A percentile compares a stretch with the other conserved stretches of the same genome.
Evolutionary conservation across 2,113 vertebrate species (phyloP).

Genomic region (Oenanthe oenanthe): DNA sequence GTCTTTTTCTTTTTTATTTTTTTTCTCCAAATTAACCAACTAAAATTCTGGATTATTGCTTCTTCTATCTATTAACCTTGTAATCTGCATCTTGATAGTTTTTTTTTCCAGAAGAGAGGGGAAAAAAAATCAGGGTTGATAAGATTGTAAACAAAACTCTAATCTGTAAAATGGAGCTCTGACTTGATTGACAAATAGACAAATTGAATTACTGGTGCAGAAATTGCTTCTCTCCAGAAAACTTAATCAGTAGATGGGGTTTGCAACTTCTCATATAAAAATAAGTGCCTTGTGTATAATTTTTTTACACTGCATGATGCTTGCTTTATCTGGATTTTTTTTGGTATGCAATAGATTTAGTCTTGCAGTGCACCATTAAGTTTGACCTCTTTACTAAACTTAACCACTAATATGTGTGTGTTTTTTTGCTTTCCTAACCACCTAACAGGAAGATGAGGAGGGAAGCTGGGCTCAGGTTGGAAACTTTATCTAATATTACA

Average conservation of each 20-base stretch:
- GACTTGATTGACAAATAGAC: neutral
- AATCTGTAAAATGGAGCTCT: neutral
- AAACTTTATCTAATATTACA: conserved; percentile 73
- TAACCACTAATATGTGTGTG: conserved; percentile 73
- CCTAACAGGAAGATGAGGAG: conserved; percentile 98
- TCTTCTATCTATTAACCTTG: conserved; percentile 18
- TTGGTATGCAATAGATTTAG: neutral
- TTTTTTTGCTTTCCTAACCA: conserved; percentile 90
- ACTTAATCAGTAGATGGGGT: neutral
- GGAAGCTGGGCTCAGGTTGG: conserved; percentile 99
- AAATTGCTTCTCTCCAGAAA: conserved; percentile 1
- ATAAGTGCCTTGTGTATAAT: neutral
- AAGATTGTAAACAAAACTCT: neutral
- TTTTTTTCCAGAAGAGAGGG: neutral
- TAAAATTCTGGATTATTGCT: neutral
- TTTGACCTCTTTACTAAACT: conserved; percentile 24
- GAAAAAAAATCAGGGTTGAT: neutral
- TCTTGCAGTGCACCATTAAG: neutral
- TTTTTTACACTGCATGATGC: conserved; percentile 59
- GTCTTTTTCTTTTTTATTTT: neutral
- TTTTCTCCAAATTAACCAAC: neutral
- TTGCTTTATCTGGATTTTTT: neutral
- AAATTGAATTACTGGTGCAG: neutral
- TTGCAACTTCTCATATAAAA: neutral
- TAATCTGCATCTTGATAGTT: neutral